Evolutionary conservation across 2,797 vertebrate species (phyloP).

Genomic region (Hemibagrus guttatus): DNA sequence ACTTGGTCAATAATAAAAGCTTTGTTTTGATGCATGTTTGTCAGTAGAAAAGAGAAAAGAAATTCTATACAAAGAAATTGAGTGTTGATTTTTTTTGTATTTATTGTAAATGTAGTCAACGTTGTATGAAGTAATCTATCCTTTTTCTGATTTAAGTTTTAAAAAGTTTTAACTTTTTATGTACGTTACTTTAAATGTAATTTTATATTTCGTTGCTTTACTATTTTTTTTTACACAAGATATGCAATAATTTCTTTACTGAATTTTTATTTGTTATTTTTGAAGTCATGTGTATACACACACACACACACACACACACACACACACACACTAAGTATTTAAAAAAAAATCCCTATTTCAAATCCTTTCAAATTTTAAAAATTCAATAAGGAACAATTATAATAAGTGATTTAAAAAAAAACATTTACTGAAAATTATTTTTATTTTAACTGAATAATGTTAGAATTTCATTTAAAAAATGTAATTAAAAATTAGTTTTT

Average conservation of each 20-base stretch:
- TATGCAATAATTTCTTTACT: neutral
- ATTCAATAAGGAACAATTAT: neutral
- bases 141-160: neutral
- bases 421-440: neutral
- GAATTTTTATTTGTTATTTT: neutral
- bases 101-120: neutral
- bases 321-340: too few relatives aligned
- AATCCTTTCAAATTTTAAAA: neutral
- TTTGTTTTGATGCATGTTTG: neutral
- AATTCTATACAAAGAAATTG: neutral
- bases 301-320: too few relatives aligned
- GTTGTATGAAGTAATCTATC: neutral
- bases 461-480: neutral
- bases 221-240: neutral
- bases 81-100: neutral
- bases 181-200: neutral
- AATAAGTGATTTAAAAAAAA: neutral
- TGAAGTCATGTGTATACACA: neutral
- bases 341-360: too few relatives aligned
- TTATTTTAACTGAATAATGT: neutral
- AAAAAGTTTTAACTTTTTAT: neutral
- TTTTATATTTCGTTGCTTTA: neutral
- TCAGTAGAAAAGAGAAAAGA: neutral
- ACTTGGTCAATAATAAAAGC: neutral
- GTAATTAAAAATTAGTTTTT: too few relatives aligned